These are phyloP conservation scores for Dinocampus coccinellae DNA, from an alignment of 2,888 invertebrate species.

Conservation along the genomic window DNA sequence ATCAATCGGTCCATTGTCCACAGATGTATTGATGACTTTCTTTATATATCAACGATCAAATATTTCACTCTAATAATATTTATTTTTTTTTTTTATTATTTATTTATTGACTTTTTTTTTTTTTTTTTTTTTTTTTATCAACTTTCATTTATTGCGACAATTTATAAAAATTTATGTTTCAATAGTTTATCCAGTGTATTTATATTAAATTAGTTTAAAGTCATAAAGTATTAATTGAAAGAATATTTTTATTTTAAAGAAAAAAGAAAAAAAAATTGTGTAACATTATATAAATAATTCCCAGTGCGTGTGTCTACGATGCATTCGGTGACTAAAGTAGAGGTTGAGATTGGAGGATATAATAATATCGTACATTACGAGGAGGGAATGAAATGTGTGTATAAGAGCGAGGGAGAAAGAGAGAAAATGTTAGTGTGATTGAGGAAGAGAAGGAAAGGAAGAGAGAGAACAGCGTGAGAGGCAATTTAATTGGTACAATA, in stretches of 20 bases:
- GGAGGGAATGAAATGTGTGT: neutral
- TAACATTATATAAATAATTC: neutral
- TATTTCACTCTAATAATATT: neutral
- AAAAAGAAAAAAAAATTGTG: too few species aligned
- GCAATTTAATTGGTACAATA: constrained; percentile 25
- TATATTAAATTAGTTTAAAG: too few species aligned
- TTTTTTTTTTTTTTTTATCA: too few species aligned
- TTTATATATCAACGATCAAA: neutral
- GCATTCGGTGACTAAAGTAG: neutral
- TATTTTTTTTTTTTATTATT: too few species aligned
- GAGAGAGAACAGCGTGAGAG: constrained; percentile 5
- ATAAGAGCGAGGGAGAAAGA: neutral
- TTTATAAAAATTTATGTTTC: too few species aligned
- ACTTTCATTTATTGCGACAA: too few species aligned
- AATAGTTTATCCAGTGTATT: too few species aligned
- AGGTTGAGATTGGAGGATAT: constrained; percentile 17
- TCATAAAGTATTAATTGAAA: neutral
- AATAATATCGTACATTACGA: constrained; percentile 9
- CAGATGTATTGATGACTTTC: neutral
- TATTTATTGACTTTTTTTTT: too few species aligned
- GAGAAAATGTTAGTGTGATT: too few species aligned
- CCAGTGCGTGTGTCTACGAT: neutral
- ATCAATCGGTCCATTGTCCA: neutral
- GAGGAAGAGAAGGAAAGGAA: neutral
- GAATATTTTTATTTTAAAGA: neutral